Conservation (phyloP, 2,888 invertebrate genomes). For the Desoria tigrina region DNA sequence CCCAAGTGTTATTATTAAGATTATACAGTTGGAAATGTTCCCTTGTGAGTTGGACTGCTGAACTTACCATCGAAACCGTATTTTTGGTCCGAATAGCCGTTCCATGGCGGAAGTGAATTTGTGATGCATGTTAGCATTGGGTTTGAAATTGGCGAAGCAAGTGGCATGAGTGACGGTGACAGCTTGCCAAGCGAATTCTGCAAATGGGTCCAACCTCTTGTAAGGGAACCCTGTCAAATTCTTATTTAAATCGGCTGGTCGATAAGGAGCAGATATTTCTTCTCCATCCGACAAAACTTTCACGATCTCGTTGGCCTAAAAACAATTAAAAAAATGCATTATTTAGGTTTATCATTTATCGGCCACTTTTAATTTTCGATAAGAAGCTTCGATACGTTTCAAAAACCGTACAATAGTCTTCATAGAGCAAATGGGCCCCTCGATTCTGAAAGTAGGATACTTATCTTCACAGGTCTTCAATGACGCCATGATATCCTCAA, state of each 20-base stretch:
- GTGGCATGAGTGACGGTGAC: constrained; percentile 44
- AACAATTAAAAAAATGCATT: constrained; percentile 5
- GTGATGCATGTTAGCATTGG: constrained; percentile 50
- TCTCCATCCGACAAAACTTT: constrained; percentile 33
- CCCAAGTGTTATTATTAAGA: neutral
- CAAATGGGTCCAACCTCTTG: constrained; percentile 40
- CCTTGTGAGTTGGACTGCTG: neutral
- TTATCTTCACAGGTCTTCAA: constrained; percentile 39
- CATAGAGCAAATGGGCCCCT: constrained; percentile 42
- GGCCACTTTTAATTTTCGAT: constrained; percentile 3
- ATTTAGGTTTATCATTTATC: no score
- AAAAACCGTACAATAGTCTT: constrained; percentile 33
- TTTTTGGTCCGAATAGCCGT: constrained; percentile 39
- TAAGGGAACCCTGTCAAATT: constrained; percentile 28
- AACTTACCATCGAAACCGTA: constrained; percentile 38
- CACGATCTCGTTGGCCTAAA: constrained; percentile 35
- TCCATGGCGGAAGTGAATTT: constrained; percentile 43
- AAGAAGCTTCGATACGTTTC: neutral
- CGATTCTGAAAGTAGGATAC: constrained; percentile 34
- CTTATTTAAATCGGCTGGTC: constrained; percentile 1
- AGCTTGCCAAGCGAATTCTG: constrained; percentile 46
- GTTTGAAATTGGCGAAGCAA: constrained; percentile 46
- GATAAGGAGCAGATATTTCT: constrained; percentile 29
- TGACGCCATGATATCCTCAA: constrained; percentile 45
- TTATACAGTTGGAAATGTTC: neutral